Percentiles rank a stretch among this genome's conserved stretches.
Evolutionary conservation across 2,113 vertebrate species (phyloP).

Genomic region (Erythrolamprus reginae): DNA sequence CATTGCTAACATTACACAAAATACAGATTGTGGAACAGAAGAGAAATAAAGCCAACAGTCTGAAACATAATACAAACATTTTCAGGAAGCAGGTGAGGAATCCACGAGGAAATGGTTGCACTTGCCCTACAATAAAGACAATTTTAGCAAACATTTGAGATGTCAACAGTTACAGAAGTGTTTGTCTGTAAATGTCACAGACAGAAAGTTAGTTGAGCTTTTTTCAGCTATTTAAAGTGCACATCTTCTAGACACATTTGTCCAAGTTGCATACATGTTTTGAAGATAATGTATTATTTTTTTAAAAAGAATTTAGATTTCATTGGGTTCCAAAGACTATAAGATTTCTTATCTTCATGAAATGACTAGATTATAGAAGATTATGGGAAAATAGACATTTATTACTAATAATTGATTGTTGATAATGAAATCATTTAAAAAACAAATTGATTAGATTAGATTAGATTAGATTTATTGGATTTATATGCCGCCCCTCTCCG

Average conservation of each 20-base stretch:
- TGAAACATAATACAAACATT: background rate
- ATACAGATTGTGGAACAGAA: background rate
- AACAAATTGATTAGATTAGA: background rate
- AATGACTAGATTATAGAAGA: background rate
- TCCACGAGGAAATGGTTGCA: background rate
- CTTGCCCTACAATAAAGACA: background rate
- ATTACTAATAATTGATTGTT: background rate
- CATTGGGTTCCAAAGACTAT: background rate
- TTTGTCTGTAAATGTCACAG: background rate
- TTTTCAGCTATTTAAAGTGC: background rate
- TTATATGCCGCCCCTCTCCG: too few species aligned
- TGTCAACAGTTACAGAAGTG: background rate
- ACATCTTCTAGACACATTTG: background rate
- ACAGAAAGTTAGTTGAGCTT: background rate
- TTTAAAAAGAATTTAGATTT: background rate
- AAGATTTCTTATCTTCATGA: background rate
- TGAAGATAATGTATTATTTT: background rate
- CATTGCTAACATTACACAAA: too few species aligned
- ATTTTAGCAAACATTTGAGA: background rate
- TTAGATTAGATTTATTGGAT: too few species aligned
- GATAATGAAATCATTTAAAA: background rate
- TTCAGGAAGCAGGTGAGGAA: background rate
- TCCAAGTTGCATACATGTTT: background rate
- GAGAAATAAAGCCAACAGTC: background rate
- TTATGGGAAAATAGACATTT: background rate